Base-by-base conservation (phyloP, 2,888 invertebrate species). In the Seira musarum region DNA sequence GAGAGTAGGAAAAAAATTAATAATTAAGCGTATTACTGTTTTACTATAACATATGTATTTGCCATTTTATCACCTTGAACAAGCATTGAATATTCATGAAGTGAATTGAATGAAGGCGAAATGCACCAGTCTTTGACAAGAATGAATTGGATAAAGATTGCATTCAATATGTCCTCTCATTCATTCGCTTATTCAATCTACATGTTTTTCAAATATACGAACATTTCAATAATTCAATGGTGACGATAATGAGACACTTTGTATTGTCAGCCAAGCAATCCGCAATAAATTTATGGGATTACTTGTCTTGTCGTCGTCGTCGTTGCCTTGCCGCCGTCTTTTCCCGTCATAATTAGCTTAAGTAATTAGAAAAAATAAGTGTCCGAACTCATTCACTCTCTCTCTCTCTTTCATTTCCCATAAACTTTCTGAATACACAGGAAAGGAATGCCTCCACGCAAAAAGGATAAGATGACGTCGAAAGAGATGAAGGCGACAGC, bases 211-310 rank as follows among this genome's bases (percentile, higher is more conserved):
- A n/a, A 30, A 30, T 30, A 13, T 53, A 25, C 25, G 53, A 73
- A 30, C 30, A 30, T 30, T 30, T 30, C 30, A 30, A 30, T 30
- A 8, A 8, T 53, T 17, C n/a, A 75, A 75, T 76, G 81, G 81
- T 81, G 81, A 81, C 76, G 81, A 81, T 81, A 81, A 81, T 81
- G 81, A 81, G 81, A 81, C 81, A 76, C 81, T 81, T 81, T 71
- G 76, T 81, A 66, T 60, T 81, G 76, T 76, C 81, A 81, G 76
- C 72, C 30, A 81, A 63, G 76, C 81, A 81, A 81, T 81, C 71
- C 76, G 67, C 81, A 81, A 81, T 81, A 66, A 75, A 81, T 81
- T 81, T 76, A 76, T 81, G 71, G 63, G 61, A 81, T 81, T 71
- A 81, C 76, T 81, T 75, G 81, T 53, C 53, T 30, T 30, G 30